Evolutionary conservation across 2,888 invertebrate species (phyloP), one percentile per base, ranked within the genome.

Genomic region (Pollenia amentaria): DNA sequence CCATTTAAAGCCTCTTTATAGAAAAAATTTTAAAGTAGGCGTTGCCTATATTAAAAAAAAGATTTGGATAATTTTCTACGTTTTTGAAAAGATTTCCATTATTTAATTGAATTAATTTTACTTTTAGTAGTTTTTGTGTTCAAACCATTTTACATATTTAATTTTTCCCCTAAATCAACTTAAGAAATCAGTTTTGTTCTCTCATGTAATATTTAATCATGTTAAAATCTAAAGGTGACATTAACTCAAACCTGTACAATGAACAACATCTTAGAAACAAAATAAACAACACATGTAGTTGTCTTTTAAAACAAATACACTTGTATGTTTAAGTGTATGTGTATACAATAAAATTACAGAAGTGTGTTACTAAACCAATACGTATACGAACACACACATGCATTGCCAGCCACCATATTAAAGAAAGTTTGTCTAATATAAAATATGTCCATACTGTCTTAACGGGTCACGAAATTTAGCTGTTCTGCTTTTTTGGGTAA

Each of bases 161-260:
- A 67, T 44, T 46, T 29, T 46, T 10, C 10, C 10, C 42, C 21
- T 2, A 21, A 18, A 9, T 29, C 29, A 4, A 21, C 60, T 18
- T 18, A 38, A 16, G 21, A 16, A 75, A 75, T 48, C 40, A 18
- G 8, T 48, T 64, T 53, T 67, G n/a, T 42, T n/a, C 64, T 67
- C 67, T 78, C 73, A 81, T 85, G 46, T 67, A 73, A 72, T 85
- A 85, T 85, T 80, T 82, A 78, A 82, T 64, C 69, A 78, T 82
- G 62, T 64, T 75, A 75, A 78, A 82, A 82, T 85, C 85, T 73
- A 70, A 67, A 75, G 73, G 70, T 75, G 69, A 51, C 69, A 78
- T 57, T 53, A 55, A 55, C 51, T 46, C 14, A 69, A 75, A 69
- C 44, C 64, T 67, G 57, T 44, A 60, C 48, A 29, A 29, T 29